Evolutionary conservation across 2,797 vertebrate genomes (phyloP).

Genomic region (Myotis vivesi): DNA sequence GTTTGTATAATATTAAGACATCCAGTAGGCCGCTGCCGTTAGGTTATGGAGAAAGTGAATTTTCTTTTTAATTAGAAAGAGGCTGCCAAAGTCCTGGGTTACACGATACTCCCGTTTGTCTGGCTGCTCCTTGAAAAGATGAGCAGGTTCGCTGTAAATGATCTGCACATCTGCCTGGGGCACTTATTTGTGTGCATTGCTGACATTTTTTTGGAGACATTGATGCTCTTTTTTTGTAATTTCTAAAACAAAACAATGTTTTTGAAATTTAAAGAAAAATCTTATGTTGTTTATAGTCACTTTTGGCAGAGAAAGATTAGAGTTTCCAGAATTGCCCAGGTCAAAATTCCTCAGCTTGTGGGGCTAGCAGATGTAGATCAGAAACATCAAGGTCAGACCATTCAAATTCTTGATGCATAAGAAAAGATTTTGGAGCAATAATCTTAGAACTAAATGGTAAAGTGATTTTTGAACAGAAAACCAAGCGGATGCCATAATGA

Average conservation of each 20-base stretch:
- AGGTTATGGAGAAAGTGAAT: background rate
- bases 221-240: background rate
- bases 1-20: background rate
- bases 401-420: slow-evolving; percentile 42
- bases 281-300: slow-evolving; percentile 15
- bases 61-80: background rate
- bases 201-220: background rate
- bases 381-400: slow-evolving; percentile 50
- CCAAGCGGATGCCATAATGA: background rate
- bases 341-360: slow-evolving; percentile 36
- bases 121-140: background rate
- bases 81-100: background rate
- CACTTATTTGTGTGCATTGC: background rate
- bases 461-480: slow-evolving; percentile 8
- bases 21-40: background rate
- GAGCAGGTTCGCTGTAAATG: background rate
- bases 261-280: slow-evolving; percentile 29
- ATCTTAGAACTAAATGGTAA: slow-evolving; percentile 47
- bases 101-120: background rate
- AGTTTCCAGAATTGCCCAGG: background rate
- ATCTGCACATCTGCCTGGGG: background rate
- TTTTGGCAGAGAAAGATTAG: background rate
- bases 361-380: background rate
- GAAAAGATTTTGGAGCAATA: slow-evolving; percentile 58
- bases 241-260: slow-evolving; percentile 1